Conservation (phyloP, 2,888 invertebrate genomes). For the Rhaphigaster nebulosa region DNA sequence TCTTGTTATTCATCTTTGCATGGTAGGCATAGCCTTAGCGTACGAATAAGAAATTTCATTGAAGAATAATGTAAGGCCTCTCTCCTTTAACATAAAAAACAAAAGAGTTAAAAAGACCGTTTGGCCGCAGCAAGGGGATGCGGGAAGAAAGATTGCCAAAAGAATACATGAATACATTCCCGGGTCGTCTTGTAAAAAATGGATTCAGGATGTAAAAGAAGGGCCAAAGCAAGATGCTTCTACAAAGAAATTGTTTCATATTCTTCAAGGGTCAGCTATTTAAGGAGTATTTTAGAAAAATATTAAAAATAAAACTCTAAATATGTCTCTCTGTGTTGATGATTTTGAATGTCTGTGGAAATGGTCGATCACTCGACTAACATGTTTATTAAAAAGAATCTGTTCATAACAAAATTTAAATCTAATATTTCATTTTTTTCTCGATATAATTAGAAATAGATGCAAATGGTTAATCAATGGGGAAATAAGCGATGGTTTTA, state of each 20-base stretch:
- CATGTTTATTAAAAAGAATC: no score
- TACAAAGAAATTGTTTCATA: constrained; percentile 21
- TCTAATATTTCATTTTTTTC: no score
- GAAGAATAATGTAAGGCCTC: not conserved
- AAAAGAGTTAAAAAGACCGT: constrained; percentile 33
- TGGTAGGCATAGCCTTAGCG: not conserved
- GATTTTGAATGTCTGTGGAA: no score
- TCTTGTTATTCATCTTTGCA: not conserved
- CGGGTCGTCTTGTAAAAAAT: constrained; percentile 28
- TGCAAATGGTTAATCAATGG: no score
- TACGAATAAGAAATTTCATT: not conserved
- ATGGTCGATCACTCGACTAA: no score
- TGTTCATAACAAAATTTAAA: no score
- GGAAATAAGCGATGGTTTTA: no score
- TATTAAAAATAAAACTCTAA: not conserved
- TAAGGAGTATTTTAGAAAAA: not conserved
- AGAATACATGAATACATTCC: constrained; percentile 35
- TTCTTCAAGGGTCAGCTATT: not conserved
- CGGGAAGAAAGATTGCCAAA: constrained; percentile 37
- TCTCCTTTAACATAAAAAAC: not conserved
- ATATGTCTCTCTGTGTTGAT: no score
- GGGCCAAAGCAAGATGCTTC: not conserved
- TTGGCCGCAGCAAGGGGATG: not conserved
- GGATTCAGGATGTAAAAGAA: constrained; percentile 32
- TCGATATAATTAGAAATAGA: no score